A percentile compares a stretch with the other conserved stretches of the same genome.
These are phyloP conservation scores for Eumaeus atala DNA, from an alignment of 1,140 invertebrate species.

Conservation along the genomic window DNA sequence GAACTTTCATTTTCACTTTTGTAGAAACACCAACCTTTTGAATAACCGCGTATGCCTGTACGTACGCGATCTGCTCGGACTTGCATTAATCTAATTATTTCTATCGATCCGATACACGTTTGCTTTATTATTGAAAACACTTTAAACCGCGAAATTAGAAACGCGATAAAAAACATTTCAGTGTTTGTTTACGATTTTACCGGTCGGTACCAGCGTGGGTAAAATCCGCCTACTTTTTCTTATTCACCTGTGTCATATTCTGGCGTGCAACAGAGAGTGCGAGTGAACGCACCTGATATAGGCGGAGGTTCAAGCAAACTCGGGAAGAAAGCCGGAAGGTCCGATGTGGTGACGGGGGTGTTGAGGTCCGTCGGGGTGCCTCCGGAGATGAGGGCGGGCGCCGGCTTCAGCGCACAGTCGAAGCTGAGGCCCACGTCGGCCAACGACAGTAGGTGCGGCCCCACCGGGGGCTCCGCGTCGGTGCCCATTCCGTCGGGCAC, in stretches of 20 bases:
- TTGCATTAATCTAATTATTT: neutral
- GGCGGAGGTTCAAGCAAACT: slow-evolving; percentile 86
- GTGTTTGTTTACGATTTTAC: slow-evolving; percentile 66
- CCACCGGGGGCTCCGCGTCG: slow-evolving; percentile 52
- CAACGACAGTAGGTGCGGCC: slow-evolving; percentile 66
- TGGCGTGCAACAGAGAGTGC: slow-evolving; percentile 25
- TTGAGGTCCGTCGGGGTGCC: slow-evolving; percentile 64
- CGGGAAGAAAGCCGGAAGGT: slow-evolving; percentile 68
- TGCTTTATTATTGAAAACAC: neutral
- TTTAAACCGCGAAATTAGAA: slow-evolving; percentile 15
- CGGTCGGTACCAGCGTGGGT: slow-evolving; percentile 37
- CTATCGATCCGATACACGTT: neutral
- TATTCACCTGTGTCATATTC: slow-evolving; percentile 10
- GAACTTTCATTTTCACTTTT: slow-evolving; percentile 63
- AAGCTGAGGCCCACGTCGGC: slow-evolving; percentile 63
- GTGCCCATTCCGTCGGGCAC: slow-evolving; percentile 71
- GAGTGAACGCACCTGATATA: slow-evolving; percentile 83
- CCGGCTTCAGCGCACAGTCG: slow-evolving; percentile 77
- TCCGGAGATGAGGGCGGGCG: slow-evolving; percentile 81
- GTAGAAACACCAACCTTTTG: slow-evolving; percentile 27
- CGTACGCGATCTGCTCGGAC: neutral
- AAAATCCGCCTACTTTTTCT: slow-evolving; percentile 35
- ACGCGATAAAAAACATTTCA: slow-evolving; percentile 26
- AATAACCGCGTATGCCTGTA: slow-evolving; percentile 12
- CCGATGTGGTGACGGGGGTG: slow-evolving; percentile 62